These are phyloP conservation scores for Drosophila meridionalis DNA, from an alignment of 2,888 invertebrate genomes.

Conservation along the genomic window DNA sequence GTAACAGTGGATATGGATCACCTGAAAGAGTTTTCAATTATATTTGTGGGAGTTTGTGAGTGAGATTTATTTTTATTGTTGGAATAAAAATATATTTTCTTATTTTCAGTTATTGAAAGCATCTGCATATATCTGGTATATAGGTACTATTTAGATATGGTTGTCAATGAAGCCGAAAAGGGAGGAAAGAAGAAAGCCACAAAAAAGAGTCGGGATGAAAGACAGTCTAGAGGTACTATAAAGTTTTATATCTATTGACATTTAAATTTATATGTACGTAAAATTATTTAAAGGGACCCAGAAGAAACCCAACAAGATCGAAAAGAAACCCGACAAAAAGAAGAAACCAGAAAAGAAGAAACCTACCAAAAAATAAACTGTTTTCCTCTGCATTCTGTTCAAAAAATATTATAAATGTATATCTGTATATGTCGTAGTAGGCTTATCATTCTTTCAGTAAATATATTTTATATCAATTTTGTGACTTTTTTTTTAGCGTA, in stretches of 20 bases:
- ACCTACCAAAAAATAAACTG: not conserved
- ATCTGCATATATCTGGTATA: constrained; percentile 56
- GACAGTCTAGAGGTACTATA: constrained; percentile 30
- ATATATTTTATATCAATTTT: constrained; percentile 36
- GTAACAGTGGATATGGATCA: constrained; percentile 53
- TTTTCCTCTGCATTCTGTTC: not conserved
- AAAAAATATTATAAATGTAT: not conserved
- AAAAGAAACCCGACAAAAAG: constrained; percentile 29
- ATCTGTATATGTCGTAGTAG: constrained; percentile 24
- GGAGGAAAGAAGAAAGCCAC: constrained; percentile 19
- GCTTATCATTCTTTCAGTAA: constrained; percentile 6
- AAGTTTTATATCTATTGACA: not conserved
- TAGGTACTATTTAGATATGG: constrained; percentile 56
- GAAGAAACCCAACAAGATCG: not conserved
- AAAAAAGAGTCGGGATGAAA: constrained; percentile 23
- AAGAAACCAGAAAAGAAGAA: constrained; percentile 26
- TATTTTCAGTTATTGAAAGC: constrained; percentile 54
- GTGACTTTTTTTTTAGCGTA: not conserved
- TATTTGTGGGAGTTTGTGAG: constrained; percentile 64
- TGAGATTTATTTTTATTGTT: not conserved
- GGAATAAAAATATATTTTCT: not conserved
- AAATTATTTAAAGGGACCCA: constrained; percentile 4
- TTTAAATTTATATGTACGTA: not conserved
- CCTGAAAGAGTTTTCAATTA: constrained; percentile 44
- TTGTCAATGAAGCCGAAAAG: constrained; percentile 21